Conservation (phyloP, 2,888 invertebrate genomes). For the Eretmocerus hayati region DNA sequence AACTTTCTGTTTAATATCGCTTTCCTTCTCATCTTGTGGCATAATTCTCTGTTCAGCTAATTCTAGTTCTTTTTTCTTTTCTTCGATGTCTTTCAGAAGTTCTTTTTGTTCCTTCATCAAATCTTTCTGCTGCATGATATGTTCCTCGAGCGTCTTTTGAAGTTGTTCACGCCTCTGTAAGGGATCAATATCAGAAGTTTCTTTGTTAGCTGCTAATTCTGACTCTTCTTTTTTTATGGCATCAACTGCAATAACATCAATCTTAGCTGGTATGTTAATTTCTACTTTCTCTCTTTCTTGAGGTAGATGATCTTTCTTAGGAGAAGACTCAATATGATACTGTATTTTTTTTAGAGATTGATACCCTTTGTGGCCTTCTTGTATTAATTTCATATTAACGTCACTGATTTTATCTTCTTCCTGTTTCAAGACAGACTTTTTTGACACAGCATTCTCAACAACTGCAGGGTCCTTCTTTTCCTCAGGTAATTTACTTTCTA, state of each 20-base stretch:
- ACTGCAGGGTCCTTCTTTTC: conserved; percentile 45
- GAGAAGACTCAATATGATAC: conserved; percentile 4
- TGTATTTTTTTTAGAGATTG: conserved; percentile 13
- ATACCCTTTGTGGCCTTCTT: conserved; percentile 11
- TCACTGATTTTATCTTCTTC: conserved; percentile 14
- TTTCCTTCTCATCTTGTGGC: too few relatives aligned
- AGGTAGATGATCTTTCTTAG: too few relatives aligned
- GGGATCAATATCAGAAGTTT: conserved; percentile 36
- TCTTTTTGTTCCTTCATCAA: conserved; percentile 62
- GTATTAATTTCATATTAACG: conserved; percentile 11
- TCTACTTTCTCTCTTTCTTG: conserved; percentile 2
- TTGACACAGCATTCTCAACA: conserved; percentile 44
- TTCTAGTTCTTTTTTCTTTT: conserved; percentile 50
- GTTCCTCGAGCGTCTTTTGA: conserved; percentile 55
- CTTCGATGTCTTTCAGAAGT: conserved; percentile 55
- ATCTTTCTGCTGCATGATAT: conserved; percentile 62
- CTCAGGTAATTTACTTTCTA: conserved; percentile 27
- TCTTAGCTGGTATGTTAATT: neutral
- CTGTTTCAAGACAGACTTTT: conserved; percentile 12
- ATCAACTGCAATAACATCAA: conserved; percentile 28
- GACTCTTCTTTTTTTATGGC: conserved; percentile 47
- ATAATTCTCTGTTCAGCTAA: too few relatives aligned
- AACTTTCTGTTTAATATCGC: too few relatives aligned
- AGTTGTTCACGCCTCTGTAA: conserved; percentile 41
- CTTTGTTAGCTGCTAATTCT: conserved; percentile 45